Conservation (phyloP, 2,113 vertebrate genomes). For the Mormyrus iriodes region DNA sequence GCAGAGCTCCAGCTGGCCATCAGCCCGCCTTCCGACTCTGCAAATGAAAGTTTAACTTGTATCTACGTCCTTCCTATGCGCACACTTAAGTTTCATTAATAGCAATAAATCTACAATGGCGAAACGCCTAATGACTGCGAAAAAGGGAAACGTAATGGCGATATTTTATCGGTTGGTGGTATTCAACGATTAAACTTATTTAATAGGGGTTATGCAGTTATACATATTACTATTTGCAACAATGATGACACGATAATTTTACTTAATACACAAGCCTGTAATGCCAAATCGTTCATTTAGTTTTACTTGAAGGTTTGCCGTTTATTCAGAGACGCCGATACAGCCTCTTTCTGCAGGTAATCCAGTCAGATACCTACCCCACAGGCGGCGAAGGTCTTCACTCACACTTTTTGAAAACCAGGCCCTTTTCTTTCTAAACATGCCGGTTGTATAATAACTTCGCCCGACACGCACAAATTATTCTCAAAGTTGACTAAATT, state of each 20-base stretch:
- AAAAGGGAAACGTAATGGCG: too few species aligned
- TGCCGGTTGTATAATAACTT: conserved; percentile 18
- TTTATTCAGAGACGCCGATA: neutral
- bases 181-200: neutral
- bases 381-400: conserved; percentile 34
- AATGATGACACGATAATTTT: neutral
- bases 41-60: neutral
- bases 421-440: conserved; percentile 57
- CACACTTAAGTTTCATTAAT: neutral
- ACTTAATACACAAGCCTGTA: neutral
- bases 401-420: conserved; percentile 65
- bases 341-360: neutral
- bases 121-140: neutral
- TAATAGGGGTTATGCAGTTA: neutral
- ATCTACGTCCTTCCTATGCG: too few species aligned
- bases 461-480: neutral
- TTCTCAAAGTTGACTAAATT: neutral
- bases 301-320: neutral
- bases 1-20: conserved; percentile 42
- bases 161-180: too few species aligned
- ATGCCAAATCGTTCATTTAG: neutral
- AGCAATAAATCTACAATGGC: neutral
- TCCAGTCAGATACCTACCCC: conserved; percentile 51
- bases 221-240: neutral
- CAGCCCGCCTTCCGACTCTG: conserved; percentile 45